Conservation (phyloP, 2,888 invertebrate genomes). For the Nymphalis polychloros region DNA sequence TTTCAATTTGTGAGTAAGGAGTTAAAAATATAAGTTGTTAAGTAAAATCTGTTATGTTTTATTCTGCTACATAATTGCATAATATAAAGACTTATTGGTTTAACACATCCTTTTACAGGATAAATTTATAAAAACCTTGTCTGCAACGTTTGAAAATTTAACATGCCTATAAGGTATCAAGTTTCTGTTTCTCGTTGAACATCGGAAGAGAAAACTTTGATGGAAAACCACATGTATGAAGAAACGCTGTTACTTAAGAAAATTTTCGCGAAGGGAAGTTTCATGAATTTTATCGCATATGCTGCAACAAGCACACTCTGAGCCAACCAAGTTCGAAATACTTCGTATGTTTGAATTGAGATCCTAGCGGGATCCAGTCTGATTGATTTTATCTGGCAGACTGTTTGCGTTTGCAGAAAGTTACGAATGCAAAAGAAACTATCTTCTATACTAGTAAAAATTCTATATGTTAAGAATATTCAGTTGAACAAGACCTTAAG, state of each 20-base stretch:
- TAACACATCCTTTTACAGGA: conserved; percentile 13
- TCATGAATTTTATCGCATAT: conserved; percentile 70
- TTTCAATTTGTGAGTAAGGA: no score
- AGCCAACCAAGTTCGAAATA: conserved; percentile 66
- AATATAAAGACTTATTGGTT: neutral
- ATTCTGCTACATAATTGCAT: neutral
- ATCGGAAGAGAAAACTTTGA: conserved; percentile 73
- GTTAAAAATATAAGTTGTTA: no score
- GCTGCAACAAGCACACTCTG: conserved; percentile 54
- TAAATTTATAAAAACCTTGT: conserved; percentile 12
- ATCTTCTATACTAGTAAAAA: conserved; percentile 28
- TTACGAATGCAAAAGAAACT: conserved; percentile 19
- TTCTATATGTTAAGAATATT: no score
- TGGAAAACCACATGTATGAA: conserved; percentile 71
- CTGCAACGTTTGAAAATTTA: conserved; percentile 30
- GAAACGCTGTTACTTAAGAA: conserved; percentile 62
- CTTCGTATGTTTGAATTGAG: conserved; percentile 61
- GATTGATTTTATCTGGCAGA: conserved; percentile 66
- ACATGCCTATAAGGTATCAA: conserved; percentile 43
- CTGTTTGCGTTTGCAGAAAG: conserved; percentile 37
- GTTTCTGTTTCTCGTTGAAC: conserved; percentile 47
- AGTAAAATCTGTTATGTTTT: no score
- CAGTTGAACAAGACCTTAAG: no score
- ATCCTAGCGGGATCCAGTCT: conserved; percentile 64
- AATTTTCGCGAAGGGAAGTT: conserved; percentile 59